These are phyloP conservation scores for Drosophila nigricruria DNA, from an alignment of 2,888 invertebrate genomes.

Conservation along the genomic window DNA sequence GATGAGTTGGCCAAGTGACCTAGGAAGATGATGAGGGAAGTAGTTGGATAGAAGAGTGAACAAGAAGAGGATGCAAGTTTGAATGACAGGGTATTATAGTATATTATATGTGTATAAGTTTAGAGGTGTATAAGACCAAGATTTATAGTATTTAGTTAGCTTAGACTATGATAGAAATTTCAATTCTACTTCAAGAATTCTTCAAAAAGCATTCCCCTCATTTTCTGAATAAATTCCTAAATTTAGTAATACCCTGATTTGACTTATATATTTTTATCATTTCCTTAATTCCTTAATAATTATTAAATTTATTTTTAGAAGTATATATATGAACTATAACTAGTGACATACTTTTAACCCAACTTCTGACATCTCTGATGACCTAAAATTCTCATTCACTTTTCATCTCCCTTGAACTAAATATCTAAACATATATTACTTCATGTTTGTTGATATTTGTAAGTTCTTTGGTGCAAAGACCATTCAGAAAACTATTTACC, in stretches of 20 bases:
- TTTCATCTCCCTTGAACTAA: neutral
- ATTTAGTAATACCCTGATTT: neutral
- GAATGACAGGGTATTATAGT: neutral
- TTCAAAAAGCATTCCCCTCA: too few relatives aligned
- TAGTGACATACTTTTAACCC: neutral
- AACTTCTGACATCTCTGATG: neutral
- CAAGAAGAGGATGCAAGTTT: neutral
- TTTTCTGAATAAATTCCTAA: neutral
- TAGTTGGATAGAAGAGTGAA: neutral
- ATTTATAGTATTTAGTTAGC: too few relatives aligned
- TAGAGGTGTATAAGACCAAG: too few relatives aligned
- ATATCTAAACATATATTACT: slow-evolving; percentile 6
- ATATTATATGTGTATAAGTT: neutral
- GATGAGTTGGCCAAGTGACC: slow-evolving; percentile 1
- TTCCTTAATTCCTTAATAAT: too few relatives aligned
- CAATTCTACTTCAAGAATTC: too few relatives aligned
- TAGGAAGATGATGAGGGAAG: neutral
- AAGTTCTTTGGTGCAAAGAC: slow-evolving; percentile 3
- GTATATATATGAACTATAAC: too few relatives aligned
- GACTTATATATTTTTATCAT: too few relatives aligned
- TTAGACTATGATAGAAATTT: neutral
- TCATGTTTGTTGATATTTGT: slow-evolving; percentile 1
- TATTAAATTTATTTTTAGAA: too few relatives aligned
- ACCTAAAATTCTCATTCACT: neutral
- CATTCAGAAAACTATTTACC: slow-evolving; percentile 29